Base-by-base conservation (phyloP, 2,113 vertebrate species). In the Mobula birostris region DNA sequence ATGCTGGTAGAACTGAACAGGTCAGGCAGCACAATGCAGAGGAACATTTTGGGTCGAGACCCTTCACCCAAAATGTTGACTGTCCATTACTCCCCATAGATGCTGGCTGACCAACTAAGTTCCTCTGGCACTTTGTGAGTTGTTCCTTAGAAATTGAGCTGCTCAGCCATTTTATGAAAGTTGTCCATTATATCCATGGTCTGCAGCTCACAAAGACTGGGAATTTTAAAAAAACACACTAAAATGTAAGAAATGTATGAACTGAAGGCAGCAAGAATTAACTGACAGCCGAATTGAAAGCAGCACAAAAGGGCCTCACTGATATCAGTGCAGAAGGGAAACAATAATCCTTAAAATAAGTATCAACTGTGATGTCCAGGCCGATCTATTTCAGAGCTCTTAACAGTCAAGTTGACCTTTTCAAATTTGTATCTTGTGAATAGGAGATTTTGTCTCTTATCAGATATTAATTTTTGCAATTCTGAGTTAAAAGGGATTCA, bases 401-500 rank as follows among this genome's bases (percentile, higher is more conserved):
- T 90, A 90, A 32, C 61, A 90, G 61, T 58, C 15, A 36, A n/a
- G 61, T 29, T 68, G 85, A 90, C 85, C 85, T 68, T 66, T 90
- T 90, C 85, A 90, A 90, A 90, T 19, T 66, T 2, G 11, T 88
- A 9, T 90, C 61, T 68, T 32, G 27, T 6, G n/a, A 17, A 61
- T 32, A 15, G 61, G 56, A 63, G 61, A 66, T 29, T 68, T 17
- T 90, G 85, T 19, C 85, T 19, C 85, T 66, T 85, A 15, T 15
- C 85, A 66, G 85, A 66, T 68, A 90, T n/a, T 19, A 90, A 90
- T 66, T 90, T 66, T 63, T 90, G 61, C 29, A 36, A 12, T 19
- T 14, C 61, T 90, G 61, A 90, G 58, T n/a, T 90, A 90, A 90
- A 88, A 90, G 17, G 11, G 40, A 90, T 68, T 90, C 58, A 63